A percentile compares a stretch with the other conserved stretches of the same genome.
These are phyloP conservation scores for Gymnocheta viridis DNA, from an alignment of 2,888 invertebrate genomes.

Conservation along the genomic window DNA sequence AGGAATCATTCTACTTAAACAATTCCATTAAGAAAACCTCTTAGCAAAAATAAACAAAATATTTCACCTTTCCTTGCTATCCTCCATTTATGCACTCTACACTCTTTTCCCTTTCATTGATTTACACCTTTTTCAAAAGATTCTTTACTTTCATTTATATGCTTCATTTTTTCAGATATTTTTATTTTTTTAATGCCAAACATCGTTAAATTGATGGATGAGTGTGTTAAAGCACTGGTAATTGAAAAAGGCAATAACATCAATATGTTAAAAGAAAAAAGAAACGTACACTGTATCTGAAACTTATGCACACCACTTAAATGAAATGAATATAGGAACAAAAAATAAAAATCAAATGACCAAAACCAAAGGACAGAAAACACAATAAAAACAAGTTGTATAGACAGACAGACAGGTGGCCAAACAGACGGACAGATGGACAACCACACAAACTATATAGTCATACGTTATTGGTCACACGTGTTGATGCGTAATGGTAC, in stretches of 20 bases:
- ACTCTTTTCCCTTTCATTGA: constrained; percentile 9
- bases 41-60: not conserved
- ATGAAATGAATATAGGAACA: constrained; percentile 4
- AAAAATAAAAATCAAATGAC: constrained; percentile 18
- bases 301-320: constrained; percentile 36
- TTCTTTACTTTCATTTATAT: constrained; percentile 23
- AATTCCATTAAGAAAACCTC: not conserved
- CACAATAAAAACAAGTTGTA: not conserved
- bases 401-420: constrained; percentile 15
- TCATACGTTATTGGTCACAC: constrained; percentile 52
- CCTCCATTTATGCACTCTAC: not conserved
- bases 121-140: constrained; percentile 27
- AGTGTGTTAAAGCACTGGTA: constrained; percentile 64
- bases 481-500: constrained; percentile 54
- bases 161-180: not conserved
- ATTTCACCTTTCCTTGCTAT: not conserved
- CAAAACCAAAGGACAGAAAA: constrained; percentile 36
- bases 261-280: constrained; percentile 42
- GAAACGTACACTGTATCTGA: not conserved
- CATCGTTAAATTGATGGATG: constrained; percentile 69
- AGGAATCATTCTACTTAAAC: not conserved
- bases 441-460: not conserved
- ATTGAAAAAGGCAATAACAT: constrained; percentile 69
- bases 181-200: constrained; percentile 53
- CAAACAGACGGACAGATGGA: constrained; percentile 17